Evolutionary conservation across 2,888 invertebrate species (phyloP).

Genomic region (Xylota sylvarum): DNA sequence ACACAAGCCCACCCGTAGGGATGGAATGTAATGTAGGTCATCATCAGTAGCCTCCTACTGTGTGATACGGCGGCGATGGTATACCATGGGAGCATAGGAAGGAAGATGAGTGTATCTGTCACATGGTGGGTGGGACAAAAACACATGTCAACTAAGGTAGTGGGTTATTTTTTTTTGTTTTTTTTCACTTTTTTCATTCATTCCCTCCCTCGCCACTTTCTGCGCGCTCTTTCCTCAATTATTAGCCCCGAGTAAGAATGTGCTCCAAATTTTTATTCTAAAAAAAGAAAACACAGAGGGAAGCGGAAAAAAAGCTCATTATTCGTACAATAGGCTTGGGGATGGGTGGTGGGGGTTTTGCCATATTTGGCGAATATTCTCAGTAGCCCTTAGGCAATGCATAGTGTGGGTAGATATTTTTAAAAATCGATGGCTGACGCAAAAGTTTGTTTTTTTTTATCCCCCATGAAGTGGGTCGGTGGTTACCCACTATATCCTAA

Average conservation of each 20-base stretch:
- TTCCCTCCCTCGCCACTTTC: background rate
- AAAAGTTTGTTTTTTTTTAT: conserved; percentile 36
- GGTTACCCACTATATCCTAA: background rate
- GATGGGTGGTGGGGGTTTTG: conserved; percentile 9
- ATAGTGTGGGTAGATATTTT: conserved; percentile 23
- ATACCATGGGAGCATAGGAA: too few species aligned
- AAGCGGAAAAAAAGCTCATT: conserved; percentile 53
- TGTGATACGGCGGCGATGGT: background rate
- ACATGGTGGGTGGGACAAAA: conserved; percentile 13
- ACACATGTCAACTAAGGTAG: conserved; percentile 36
- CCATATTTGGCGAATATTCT: conserved; percentile 44
- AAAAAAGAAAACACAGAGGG: conserved; percentile 12
- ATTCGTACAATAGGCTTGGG: conserved; percentile 55
- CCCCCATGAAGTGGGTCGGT: conserved; percentile 21
- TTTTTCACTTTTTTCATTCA: background rate
- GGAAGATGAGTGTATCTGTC: conserved; percentile 17
- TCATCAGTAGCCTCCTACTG: conserved; percentile 8
- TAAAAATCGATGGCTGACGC: conserved; percentile 39
- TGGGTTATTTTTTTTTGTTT: background rate
- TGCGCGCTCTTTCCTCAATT: conserved; percentile 8
- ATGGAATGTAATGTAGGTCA: conserved; percentile 36
- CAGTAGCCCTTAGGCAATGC: conserved; percentile 26
- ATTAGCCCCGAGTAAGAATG: conserved; percentile 53
- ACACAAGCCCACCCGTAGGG: background rate
- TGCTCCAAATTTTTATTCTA: conserved; percentile 44